Base-by-base conservation (phyloP, 2,113 vertebrate species). In the Tetraodon nigroviridis region DNA sequence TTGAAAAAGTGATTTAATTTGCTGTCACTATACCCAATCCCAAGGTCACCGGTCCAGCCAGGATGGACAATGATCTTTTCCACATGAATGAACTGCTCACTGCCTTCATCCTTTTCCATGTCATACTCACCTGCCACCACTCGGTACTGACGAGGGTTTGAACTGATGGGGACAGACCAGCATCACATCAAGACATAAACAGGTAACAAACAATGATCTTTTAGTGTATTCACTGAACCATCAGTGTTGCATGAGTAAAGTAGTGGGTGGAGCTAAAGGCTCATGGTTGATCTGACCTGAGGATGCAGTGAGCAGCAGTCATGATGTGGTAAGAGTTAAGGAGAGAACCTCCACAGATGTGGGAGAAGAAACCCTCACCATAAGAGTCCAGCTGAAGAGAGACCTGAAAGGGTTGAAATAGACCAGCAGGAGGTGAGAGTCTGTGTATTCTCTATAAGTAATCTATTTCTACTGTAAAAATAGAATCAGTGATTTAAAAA, bases 251-350 rank as follows among this genome's bases (percentile, higher is more conserved):
- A 37, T 12, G 12, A 27, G 24, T 27, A 6, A 27, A 27, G 7
- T 6, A 37, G 32, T 37, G 32, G 32, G 10, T 12, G 32, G 32
- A 37, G 32, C 12, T 37, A 37, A 27, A 37, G 32, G 32, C 32
- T 37, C 32, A 37, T 37, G 11, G 32, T 7, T 37, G 32, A 37
- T 37, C 32, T 75, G 66, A 90, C 88, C 44, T 10, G 15, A 79
- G 65, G 59, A 90, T 74, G 37, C 89, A 91, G 72, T 90, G 89
- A 21, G 89, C 89, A 45, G 88, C 86, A 13, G 90, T 90, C 87
- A 90, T 61, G 54, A 90, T 46, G 66, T 75, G 54, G 0, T 17
- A 67, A 48, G 0, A 0, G n/a, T 29, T 62, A 44, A 79, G 50
- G 3, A 90, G 4, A 0, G 71, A 64, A 48, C 86, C 85, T 42